These are phyloP conservation scores for Caenorhabditis becei DNA, from an alignment of 2,888 invertebrate genomes.

Conservation along the genomic window DNA sequence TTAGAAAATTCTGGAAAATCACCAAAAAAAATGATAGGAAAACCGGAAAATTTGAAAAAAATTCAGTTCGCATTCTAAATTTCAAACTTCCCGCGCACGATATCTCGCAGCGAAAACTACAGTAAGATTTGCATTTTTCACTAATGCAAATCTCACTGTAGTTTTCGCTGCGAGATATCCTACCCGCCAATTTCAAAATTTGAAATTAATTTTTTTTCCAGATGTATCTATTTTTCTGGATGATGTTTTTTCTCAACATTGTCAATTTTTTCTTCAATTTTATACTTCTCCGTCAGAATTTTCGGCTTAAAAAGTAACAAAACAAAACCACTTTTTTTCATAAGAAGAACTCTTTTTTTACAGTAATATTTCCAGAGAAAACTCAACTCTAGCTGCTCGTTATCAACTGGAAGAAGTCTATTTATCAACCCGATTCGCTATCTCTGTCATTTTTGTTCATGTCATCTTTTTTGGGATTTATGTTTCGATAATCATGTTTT, in stretches of 20 bases:
- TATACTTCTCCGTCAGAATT: neutral
- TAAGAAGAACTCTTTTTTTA: too few species aligned
- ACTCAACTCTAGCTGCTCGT: conserved; percentile 5
- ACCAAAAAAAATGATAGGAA: too few species aligned
- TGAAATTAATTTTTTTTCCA: too few species aligned
- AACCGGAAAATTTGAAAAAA: too few species aligned
- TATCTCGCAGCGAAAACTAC: too few species aligned
- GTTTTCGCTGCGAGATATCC: too few species aligned
- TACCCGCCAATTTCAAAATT: too few species aligned
- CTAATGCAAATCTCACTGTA: too few species aligned
- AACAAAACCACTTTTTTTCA: too few species aligned
- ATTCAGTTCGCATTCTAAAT: neutral
- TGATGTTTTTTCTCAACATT: neutral
- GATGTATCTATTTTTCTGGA: neutral
- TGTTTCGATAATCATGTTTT: conserved; percentile 6
- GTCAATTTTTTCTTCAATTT: conserved; percentile 1
- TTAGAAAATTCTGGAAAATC: conserved; percentile 6
- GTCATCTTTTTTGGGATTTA: conserved; percentile 25
- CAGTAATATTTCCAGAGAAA: too few species aligned
- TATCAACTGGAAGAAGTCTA: conserved; percentile 45
- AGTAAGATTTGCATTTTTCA: too few species aligned
- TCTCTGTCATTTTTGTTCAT: conserved; percentile 29
- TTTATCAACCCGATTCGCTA: conserved; percentile 19
- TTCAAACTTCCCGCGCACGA: too few species aligned
- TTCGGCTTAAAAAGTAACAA: neutral